phyloP scores from a whole-genome alignment of 2,797 vertebrate genomes.

The Schizothorax lantsangensis region DNA sequence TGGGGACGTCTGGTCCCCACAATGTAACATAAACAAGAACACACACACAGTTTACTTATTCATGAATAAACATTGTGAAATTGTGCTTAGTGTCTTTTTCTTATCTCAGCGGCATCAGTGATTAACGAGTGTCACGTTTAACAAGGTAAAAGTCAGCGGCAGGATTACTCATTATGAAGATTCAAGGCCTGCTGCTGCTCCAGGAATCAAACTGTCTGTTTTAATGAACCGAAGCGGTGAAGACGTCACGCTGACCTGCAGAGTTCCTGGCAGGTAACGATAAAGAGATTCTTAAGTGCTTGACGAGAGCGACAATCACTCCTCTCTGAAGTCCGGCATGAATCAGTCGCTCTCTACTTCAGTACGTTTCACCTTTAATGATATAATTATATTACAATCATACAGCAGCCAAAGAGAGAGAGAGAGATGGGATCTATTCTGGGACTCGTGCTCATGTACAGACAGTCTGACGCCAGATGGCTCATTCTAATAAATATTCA shows the following conservation, averaged over 20 bases:
- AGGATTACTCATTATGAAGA: slow-evolving; percentile 4
- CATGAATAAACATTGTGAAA: slow-evolving; percentile 40
- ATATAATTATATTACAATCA: slow-evolving; percentile 64
- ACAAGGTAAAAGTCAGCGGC: slow-evolving; percentile 1
- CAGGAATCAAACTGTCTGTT: background rate
- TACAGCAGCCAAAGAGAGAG: slow-evolving; percentile 62
- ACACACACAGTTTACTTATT: slow-evolving; percentile 28
- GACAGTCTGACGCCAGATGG: slow-evolving; percentile 99
- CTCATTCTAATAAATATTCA: slow-evolving; percentile 99
- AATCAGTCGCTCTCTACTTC: slow-evolving; percentile 45
- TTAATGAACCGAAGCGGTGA: background rate
- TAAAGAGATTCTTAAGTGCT: slow-evolving; percentile 46
- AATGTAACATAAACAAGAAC: too few relatives aligned
- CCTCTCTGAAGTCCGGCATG: slow-evolving; percentile 34
- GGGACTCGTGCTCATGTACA: slow-evolving; percentile 90
- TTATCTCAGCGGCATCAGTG: slow-evolving; percentile 19
- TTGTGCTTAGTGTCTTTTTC: slow-evolving; percentile 39
- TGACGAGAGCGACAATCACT: slow-evolving; percentile 41
- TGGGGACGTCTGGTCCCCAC: too few relatives aligned
- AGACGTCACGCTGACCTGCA: background rate
- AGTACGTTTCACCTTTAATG: slow-evolving; percentile 57
- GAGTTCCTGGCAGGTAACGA: slow-evolving; percentile 35
- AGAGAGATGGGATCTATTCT: slow-evolving; percentile 86
- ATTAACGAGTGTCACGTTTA: slow-evolving; percentile 42
- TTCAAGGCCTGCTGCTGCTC: background rate